A percentile compares a stretch with the other conserved stretches of the same genome.
These are phyloP conservation scores for Chesias legatella DNA, from an alignment of 2,888 invertebrate genomes.

Conservation along the genomic window DNA sequence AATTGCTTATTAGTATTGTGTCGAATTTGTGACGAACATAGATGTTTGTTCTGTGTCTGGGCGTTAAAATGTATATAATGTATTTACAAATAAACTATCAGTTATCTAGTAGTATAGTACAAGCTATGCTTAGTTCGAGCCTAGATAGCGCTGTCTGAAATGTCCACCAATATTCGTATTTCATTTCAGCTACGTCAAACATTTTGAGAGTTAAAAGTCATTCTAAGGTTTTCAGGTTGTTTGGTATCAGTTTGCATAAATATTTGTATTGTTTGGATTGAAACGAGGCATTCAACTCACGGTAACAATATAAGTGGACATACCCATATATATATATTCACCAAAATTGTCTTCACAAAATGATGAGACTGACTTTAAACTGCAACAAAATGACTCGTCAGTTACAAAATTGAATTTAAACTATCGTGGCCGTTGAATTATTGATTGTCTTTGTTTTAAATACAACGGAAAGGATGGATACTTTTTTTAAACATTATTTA, in stretches of 20 bases:
- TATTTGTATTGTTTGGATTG: constrained; percentile 11
- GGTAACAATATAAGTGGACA: neutral
- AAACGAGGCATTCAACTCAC: constrained; percentile 9
- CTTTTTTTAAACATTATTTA: constrained; percentile 31
- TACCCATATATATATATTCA: neutral
- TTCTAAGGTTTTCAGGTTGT: constrained; percentile 22
- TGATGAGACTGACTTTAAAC: constrained; percentile 22
- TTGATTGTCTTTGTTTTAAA: constrained; percentile 27
- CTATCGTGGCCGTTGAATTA: constrained; percentile 36
- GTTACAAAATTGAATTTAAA: constrained; percentile 30
- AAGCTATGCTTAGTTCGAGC: no score
- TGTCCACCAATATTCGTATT: no score
- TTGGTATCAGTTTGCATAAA: constrained; percentile 13
- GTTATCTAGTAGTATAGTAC: no score
- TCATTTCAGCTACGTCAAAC: no score
- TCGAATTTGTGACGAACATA: no score
- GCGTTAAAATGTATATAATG: no score
- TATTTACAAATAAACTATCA: no score
- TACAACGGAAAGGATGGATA: constrained; percentile 31
- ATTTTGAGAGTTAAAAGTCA: no score
- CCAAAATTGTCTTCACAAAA: constrained; percentile 18
- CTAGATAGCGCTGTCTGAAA: no score
- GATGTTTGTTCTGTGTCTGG: no score
- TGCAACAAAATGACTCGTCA: neutral
- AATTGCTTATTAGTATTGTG: no score